Conservation (phyloP, 1,140 invertebrate genomes). For the Atta cephalotes region DNA sequence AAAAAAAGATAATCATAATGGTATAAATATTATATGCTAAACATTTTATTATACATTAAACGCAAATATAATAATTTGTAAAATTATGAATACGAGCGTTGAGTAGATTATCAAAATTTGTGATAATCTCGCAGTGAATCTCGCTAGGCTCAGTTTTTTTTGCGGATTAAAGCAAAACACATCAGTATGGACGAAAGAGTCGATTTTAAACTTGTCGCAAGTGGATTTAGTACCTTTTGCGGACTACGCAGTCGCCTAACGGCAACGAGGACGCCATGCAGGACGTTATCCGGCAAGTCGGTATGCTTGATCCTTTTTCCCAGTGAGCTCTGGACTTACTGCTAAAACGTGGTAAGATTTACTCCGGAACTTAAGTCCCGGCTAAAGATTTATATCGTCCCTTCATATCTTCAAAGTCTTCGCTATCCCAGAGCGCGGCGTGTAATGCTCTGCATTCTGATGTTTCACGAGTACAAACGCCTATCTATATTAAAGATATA, state of each 20-base stretch:
- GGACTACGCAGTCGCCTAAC: slow-evolving; percentile 72
- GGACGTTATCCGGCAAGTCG: slow-evolving; percentile 80
- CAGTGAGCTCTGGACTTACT: slow-evolving; percentile 85
- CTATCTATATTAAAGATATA: background rate
- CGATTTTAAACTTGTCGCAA: slow-evolving; percentile 84
- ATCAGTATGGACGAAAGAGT: slow-evolving; percentile 80
- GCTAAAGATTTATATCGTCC: slow-evolving; percentile 82
- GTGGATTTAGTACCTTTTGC: slow-evolving; percentile 82
- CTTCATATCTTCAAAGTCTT: slow-evolving; percentile 73
- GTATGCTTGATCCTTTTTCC: slow-evolving; percentile 82
- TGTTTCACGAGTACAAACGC: slow-evolving; percentile 15
- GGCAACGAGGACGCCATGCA: slow-evolving; percentile 70
- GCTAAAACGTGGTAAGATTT: slow-evolving; percentile 86
- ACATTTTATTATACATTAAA: background rate
- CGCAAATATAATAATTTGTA: background rate
- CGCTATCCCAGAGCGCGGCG: slow-evolving; percentile 49
- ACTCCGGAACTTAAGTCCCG: slow-evolving; percentile 84
- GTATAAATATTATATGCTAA: background rate
- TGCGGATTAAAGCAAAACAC: slow-evolving; percentile 65
- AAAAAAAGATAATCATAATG: no score
- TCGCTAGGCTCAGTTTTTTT: background rate
- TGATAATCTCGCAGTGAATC: slow-evolving; percentile 3
- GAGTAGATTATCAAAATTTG: slow-evolving; percentile 34
- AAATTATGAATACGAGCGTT: background rate
- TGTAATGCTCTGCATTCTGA: slow-evolving; percentile 72